A percentile compares a stretch with the other conserved stretches of the same genome.
Evolutionary conservation across 2,113 vertebrate species (phyloP).

Genomic region (Xiphophorus hellerii): DNA sequence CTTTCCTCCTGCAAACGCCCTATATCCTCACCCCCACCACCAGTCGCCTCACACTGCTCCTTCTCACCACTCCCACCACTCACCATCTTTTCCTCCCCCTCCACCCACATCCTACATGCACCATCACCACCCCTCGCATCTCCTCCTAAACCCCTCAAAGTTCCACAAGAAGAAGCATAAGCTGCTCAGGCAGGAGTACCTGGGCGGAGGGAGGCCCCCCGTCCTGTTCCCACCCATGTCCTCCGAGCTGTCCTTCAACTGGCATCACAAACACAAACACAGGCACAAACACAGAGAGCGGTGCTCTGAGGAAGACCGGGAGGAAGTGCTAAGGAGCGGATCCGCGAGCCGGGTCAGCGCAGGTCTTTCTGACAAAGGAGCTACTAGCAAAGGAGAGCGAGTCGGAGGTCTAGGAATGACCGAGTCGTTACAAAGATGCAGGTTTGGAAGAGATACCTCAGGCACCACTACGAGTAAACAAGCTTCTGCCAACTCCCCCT

Average conservation of each 20-base stretch:
- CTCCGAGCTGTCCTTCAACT: constrained; percentile 96
- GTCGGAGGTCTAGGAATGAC: constrained; percentile 76
- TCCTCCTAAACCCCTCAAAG: constrained; percentile 95
- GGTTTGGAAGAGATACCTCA: constrained; percentile 87
- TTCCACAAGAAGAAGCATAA: constrained; percentile 99
- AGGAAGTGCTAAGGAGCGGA: constrained; percentile 54
- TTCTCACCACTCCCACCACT: constrained; percentile 87
- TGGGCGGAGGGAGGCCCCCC: constrained; percentile 87
- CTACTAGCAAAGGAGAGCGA: constrained; percentile 69
- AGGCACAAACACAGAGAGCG: constrained; percentile 94
- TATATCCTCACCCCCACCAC: constrained; percentile 89
- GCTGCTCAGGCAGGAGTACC: constrained; percentile 93
- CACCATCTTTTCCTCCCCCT: constrained; percentile 88
- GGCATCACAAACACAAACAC: constrained; percentile 99
- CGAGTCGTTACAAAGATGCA: constrained; percentile 91
- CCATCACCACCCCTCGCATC: constrained; percentile 87
- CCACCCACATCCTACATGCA: constrained; percentile 82
- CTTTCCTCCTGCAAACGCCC: constrained; percentile 91
- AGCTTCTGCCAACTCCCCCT: constrained; percentile 78
- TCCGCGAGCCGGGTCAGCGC: constrained; percentile 54
- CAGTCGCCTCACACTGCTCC: constrained; percentile 80
- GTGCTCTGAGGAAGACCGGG: constrained; percentile 72
- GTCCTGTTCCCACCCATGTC: constrained; percentile 94
- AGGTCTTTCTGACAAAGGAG: constrained; percentile 68
- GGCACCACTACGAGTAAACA: constrained; percentile 66